Conservation (phyloP, 2,888 invertebrate species). For the Crepidodera aurea region DNA sequence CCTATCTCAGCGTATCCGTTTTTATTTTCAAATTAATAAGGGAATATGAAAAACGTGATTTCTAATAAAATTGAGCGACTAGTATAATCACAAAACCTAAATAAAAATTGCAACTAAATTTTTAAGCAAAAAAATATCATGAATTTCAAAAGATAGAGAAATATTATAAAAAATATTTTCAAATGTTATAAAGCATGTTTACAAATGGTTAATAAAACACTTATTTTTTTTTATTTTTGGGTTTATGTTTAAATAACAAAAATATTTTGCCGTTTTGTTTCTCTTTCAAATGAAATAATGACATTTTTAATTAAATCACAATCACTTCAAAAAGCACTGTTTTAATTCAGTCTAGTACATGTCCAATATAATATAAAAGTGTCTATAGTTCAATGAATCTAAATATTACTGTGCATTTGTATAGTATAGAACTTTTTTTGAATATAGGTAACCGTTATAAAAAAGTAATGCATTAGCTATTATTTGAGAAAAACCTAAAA, state of each 20-base stretch:
- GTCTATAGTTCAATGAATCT: slow-evolving; percentile 18
- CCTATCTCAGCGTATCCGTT: too few relatives aligned
- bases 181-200: too few relatives aligned
- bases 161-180: not conserved
- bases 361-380: slow-evolving; percentile 27
- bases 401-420: slow-evolving; percentile 18
- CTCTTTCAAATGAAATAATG: slow-evolving; percentile 11
- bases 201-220: too few relatives aligned
- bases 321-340: slow-evolving; percentile 32
- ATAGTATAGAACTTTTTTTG: slow-evolving; percentile 9
- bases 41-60: slow-evolving; percentile 31
- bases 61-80: slow-evolving; percentile 55
- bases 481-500: not conserved
- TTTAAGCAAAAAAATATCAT: slow-evolving; percentile 9
- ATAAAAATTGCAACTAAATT: slow-evolving; percentile 49
- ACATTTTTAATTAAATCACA: slow-evolving; percentile 33
- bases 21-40: slow-evolving; percentile 42
- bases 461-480: slow-evolving; percentile 1
- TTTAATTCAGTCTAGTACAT: slow-evolving; percentile 39
- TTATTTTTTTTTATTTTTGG: too few relatives aligned
- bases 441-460: slow-evolving; percentile 11
- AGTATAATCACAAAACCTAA: slow-evolving; percentile 60
- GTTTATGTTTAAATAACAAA: not conserved
- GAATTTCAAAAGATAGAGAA: not conserved
- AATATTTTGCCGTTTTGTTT: not conserved